Base-by-base conservation (phyloP, 1,140 invertebrate species). In the Drosophila kurseongensis region DNA sequence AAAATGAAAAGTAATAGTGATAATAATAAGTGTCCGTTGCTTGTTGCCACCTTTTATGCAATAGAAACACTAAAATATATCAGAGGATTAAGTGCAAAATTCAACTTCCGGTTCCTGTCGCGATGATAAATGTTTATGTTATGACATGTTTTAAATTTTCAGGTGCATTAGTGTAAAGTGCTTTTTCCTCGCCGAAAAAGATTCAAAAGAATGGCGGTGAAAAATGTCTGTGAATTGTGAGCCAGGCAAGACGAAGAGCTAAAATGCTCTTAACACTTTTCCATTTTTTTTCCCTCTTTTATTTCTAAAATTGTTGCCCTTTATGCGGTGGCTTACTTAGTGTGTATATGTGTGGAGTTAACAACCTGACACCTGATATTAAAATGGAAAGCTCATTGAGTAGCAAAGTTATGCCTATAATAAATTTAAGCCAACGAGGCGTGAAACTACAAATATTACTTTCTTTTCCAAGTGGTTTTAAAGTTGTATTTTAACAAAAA, bases 81-180 rank as follows among this genome's bases (percentile, higher is more conserved):
- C 65, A 60, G 60, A 38, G 66, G 59, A 55, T 61, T 77, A 40
- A 48, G 51, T 44, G 51, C 74, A 60, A 54, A 77, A 68, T 75
- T 75, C 42, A 65, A 75, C 44, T 65, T 63, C 60, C 71, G 51
- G 60, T 55, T 73, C 72, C 42, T 63, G 68, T 73, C 65, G 58
- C 48, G 65, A 54, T 81, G 83, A 88, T 89, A 88, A 89, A 88
- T 88, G 84, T 83, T 88, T 88, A 88, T 78, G 85, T 89, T 89
- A 89, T 89, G 84, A 89, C 85, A 84, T 84, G 77, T 89, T 89
- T 89, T 58, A 89, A 89, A 89, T 84, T 89, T 89, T 78, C 82
- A 89, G 80, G 85, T 89, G 84, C 84, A 89, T 89, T 89, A 89
- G 84, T 89, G 84, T 75, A 89, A 90, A 89, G 84, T 89, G 84